Percentiles rank a stretch among this genome's conserved stretches.
phyloP scores from a whole-genome alignment of 2,888 invertebrate species.

The Drosophila cognata region DNA sequence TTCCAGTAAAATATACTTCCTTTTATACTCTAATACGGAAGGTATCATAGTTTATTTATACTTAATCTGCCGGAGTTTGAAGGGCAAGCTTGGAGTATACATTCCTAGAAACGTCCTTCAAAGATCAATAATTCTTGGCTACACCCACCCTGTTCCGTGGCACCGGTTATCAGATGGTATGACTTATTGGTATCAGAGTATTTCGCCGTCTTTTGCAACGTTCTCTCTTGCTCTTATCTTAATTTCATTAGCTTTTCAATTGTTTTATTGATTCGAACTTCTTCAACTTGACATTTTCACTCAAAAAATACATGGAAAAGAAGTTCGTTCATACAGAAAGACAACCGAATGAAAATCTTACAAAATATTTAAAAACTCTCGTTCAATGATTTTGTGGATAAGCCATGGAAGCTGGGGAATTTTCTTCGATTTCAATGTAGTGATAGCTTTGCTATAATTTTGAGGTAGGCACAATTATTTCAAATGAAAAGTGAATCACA shows the following conservation, averaged over 20 bases:
- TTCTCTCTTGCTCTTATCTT: too few relatives aligned
- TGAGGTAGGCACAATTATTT: neutral
- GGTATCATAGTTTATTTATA: too few relatives aligned
- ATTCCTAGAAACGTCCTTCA: neutral
- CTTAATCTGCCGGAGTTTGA: too few relatives aligned
- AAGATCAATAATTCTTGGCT: neutral
- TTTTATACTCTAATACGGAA: too few relatives aligned
- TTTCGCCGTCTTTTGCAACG: too few relatives aligned
- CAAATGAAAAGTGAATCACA: neutral
- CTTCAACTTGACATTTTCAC: neutral
- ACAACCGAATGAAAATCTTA: neutral
- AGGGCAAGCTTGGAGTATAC: neutral
- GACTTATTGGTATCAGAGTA: too few relatives aligned
- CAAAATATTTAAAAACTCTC: neutral
- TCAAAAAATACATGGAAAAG: neutral
- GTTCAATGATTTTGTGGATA: neutral
- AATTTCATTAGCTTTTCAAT: too few relatives aligned
- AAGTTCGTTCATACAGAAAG: neutral
- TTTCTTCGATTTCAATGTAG: neutral
- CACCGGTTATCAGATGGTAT: too few relatives aligned
- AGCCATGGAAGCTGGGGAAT: neutral
- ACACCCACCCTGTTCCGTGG: neutral
- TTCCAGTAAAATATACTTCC: too few relatives aligned
- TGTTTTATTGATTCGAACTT: neutral
- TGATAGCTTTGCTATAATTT: neutral